Evolutionary conservation across 2,797 vertebrate genomes (phyloP).

Genomic region (Mus caroli): DNA sequence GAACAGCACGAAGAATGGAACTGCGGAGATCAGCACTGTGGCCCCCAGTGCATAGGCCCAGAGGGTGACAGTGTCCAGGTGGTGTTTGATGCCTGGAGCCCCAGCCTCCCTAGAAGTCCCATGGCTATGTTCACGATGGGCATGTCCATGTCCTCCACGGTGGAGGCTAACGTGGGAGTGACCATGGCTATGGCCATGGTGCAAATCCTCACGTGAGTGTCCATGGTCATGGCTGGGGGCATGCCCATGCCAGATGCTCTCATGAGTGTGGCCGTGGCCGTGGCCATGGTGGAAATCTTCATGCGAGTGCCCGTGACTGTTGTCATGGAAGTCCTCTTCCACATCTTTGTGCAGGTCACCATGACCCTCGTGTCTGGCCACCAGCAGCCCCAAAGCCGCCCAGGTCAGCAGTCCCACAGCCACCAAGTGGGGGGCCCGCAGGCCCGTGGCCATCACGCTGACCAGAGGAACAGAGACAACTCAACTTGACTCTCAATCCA

Average conservation of each 20-base stretch:
- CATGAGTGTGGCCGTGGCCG: conserved; percentile 74
- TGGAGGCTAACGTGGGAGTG: conserved; percentile 75
- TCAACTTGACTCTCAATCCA: conserved; percentile 53
- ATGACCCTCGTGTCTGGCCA: conserved; percentile 56
- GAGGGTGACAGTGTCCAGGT: conserved; percentile 90
- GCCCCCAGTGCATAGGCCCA: conserved; percentile 95
- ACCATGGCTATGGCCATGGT: conserved; percentile 74
- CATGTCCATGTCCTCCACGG: conserved; percentile 69
- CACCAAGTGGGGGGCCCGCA: conserved; percentile 66
- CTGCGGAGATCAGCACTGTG: conserved; percentile 95
- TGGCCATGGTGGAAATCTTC: conserved; percentile 84
- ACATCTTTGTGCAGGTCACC: conserved; percentile 65
- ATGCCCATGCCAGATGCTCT: conserved; percentile 80
- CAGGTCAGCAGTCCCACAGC: conserved; percentile 78
- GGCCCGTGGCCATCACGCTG: conserved; percentile 78
- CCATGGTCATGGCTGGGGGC: conserved; percentile 74
- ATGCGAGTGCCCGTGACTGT: conserved; percentile 82
- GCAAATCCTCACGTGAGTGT: conserved; percentile 76
- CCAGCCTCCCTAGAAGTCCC: conserved; percentile 55
- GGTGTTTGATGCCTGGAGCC: conserved; percentile 66
- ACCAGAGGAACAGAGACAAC: conserved; percentile 77
- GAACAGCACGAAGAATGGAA: conserved; percentile 96
- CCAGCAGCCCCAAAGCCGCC: conserved; percentile 79
- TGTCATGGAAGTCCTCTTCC: conserved; percentile 85
- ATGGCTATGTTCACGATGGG: conserved; percentile 69